These are phyloP conservation scores for Heliconius ethilla DNA, from an alignment of 2,888 invertebrate genomes.

Conservation along the genomic window DNA sequence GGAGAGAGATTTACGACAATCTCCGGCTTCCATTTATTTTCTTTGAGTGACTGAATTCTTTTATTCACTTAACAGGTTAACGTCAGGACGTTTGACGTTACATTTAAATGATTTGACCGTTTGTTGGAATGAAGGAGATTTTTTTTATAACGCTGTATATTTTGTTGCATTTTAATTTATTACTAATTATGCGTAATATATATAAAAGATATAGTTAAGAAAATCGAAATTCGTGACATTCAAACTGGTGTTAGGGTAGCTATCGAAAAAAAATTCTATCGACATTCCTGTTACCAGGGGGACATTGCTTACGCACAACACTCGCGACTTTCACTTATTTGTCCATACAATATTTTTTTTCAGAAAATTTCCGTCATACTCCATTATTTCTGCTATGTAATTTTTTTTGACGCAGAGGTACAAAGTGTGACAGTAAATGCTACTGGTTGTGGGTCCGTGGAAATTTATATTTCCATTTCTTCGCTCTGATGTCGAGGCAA, in stretches of 20 bases:
- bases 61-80: conserved; percentile 3
- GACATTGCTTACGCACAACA: conserved; percentile 39
- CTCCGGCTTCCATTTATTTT: conserved; percentile 19
- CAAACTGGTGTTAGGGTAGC: conserved; percentile 43
- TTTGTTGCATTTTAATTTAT: background rate
- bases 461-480: too few relatives aligned
- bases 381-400: background rate
- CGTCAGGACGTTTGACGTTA: background rate
- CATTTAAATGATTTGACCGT: conserved; percentile 2
- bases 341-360: background rate
- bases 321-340: conserved; percentile 38
- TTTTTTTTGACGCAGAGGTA: background rate
- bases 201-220: conserved; percentile 13
- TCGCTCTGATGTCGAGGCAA: too few relatives aligned
- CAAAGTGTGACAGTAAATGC: too few relatives aligned
- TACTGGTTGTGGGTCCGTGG: too few relatives aligned
- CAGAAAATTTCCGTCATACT: background rate
- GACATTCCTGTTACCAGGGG: conserved; percentile 40
- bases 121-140: background rate
- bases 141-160: background rate
- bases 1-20: conserved; percentile 15
- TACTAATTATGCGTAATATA: background rate
- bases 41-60: conserved; percentile 16
- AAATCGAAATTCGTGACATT: conserved; percentile 34
- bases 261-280: conserved; percentile 20